These are phyloP conservation scores for Metopia argyrocephala DNA, from an alignment of 2,888 invertebrate species.

Conservation along the genomic window DNA sequence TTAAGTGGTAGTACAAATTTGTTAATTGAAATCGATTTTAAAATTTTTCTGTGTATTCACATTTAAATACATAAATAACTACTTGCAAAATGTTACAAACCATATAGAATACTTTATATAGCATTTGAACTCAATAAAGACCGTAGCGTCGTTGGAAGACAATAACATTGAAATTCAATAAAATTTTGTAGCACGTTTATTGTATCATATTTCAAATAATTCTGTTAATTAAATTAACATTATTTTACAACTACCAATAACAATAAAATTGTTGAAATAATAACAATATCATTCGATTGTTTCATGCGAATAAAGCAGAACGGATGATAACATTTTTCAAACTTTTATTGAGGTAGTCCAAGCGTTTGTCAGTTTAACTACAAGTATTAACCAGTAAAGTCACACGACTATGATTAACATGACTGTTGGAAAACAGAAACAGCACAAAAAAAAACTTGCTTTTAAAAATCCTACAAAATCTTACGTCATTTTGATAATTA, in stretches of 20 bases:
- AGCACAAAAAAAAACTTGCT: background rate
- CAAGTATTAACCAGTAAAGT: conserved; percentile 8
- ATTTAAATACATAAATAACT: too few species aligned
- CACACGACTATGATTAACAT: conserved; percentile 60
- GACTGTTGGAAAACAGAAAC: conserved; percentile 20
- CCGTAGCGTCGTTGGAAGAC: too few species aligned
- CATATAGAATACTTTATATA: too few species aligned
- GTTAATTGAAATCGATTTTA: too few species aligned
- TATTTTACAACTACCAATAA: background rate
- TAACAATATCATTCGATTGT: too few species aligned
- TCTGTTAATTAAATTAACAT: conserved; percentile 59
- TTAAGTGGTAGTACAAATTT: too few species aligned
- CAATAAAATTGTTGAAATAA: background rate
- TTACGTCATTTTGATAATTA: conserved; percentile 58
- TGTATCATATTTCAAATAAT: background rate
- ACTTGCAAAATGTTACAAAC: too few species aligned
- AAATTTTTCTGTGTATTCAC: too few species aligned
- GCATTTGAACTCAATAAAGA: too few species aligned
- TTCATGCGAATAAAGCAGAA: background rate
- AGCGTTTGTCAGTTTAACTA: background rate
- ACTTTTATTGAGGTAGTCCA: conserved; percentile 22
- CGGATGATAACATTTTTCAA: background rate
- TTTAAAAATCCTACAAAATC: background rate
- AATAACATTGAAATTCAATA: background rate
- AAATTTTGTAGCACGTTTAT: conserved; percentile 44